Base-by-base conservation (phyloP, 2,797 vertebrate species). In the Neoniphon sammara region DNA sequence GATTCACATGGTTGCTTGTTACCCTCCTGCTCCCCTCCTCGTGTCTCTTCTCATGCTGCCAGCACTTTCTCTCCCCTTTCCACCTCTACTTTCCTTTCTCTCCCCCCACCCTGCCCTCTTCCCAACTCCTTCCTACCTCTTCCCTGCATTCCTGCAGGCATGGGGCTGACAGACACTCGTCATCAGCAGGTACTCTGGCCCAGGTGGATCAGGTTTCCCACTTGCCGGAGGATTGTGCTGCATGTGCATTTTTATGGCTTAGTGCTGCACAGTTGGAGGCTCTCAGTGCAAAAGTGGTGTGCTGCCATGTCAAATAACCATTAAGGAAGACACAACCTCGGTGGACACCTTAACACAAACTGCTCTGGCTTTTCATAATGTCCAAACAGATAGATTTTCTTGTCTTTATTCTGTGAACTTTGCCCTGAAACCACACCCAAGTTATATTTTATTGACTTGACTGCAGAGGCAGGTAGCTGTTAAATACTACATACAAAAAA, bases 151-250 rank as follows among this genome's bases (percentile, higher is more conserved):
- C 87, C 83, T 90, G 80, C 78, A 15, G 77, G 88, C 86, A 80
- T 1, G 49, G 77, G 82, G 86, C 88, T 92, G 91, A 93, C 91
- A 90, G 90, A 87, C 88, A 80, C 89, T 91, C 90, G 72, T 92
- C 92, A 92, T 89, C 91, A 82, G 90, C 90, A 89, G 87, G 88
- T 91, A 88, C 89, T 91, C 85, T 75, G 81, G 78, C 84, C 83
- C 84, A 77, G 89, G 85, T 91, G 90, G 88, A 90, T 93, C 89
- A 78, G 82, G 87, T 93, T 93, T 87, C 91, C 60, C 81, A 57
- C 81, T 88, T 86, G 73, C 82, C 72, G 73, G 54, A 73, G 78
- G 82, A 84, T 87, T 91, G 72, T 88, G 90, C 92, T 90, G 84
- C 69, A 54, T 90, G 82, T 66, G 90, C 88, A 76, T 81, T 91